Percentiles rank a stretch among this genome's conserved stretches.
These are phyloP conservation scores for Heliconius nattereri DNA, from an alignment of 1,140 invertebrate genomes.

Conservation along the genomic window DNA sequence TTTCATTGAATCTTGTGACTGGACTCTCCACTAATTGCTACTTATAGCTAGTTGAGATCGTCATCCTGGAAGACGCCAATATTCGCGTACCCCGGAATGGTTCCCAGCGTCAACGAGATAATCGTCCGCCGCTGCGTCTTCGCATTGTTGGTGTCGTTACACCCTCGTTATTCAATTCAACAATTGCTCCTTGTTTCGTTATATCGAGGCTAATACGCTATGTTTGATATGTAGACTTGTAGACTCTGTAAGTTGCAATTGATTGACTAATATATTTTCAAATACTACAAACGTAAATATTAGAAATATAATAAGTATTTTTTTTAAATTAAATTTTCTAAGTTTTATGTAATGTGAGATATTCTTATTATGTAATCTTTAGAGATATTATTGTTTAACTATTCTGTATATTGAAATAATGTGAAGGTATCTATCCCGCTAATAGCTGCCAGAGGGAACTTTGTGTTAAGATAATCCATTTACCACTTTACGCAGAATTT, in stretches of 20 bases:
- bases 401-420: no score
- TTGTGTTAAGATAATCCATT: no score
- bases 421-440: no score
- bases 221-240: conserved; percentile 34
- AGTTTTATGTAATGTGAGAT: no score
- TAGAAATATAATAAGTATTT: no score
- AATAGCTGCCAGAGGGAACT: no score
- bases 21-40: conserved; percentile 20
- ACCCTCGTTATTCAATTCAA: conserved; percentile 77
- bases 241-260: not conserved
- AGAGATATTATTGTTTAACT: no score
- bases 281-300: not conserved
- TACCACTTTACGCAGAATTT: no score
- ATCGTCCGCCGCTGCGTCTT: conserved; percentile 53
- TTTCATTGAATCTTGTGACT: conserved; percentile 18
- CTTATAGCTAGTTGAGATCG: conserved; percentile 30
- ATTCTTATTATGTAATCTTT: no score
- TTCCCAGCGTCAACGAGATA: conserved; percentile 72
- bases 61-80: conserved; percentile 44
- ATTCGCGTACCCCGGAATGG: conserved; percentile 57
- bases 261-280: not conserved
- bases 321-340: no score
- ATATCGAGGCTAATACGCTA: conserved; percentile 66
- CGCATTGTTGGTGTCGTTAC: conserved; percentile 74
- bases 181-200: conserved; percentile 67